Conservation (phyloP, 2,113 vertebrate species). For the Pollimyrus isidori region DNA sequence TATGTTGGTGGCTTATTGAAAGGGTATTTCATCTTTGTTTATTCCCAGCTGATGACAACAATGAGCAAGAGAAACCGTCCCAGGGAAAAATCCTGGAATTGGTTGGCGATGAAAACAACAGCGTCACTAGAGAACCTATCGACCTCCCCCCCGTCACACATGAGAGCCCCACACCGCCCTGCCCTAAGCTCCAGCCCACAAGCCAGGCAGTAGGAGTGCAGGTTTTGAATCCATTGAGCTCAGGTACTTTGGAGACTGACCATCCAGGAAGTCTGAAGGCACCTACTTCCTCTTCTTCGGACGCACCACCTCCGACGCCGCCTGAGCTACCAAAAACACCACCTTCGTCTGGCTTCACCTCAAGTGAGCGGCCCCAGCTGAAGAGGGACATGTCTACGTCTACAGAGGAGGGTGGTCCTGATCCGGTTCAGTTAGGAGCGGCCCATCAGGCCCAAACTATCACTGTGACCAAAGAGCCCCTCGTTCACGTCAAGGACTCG, state of each 20-base stretch:
- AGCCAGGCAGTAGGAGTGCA: background rate
- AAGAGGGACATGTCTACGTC: background rate
- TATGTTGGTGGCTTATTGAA: background rate
- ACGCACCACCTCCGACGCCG: background rate
- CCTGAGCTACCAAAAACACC: background rate
- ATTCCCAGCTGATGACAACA: background rate
- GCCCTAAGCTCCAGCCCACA: background rate
- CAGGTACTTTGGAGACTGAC: background rate
- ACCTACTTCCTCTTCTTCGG: background rate
- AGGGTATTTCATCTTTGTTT: background rate
- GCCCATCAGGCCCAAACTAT: background rate
- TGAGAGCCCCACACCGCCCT: no score
- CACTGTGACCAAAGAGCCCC: conserved; percentile 42
- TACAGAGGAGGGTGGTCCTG: background rate
- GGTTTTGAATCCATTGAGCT: background rate
- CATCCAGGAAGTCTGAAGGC: background rate
- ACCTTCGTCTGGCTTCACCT: background rate
- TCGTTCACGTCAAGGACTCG: conserved; percentile 55
- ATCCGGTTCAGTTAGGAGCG: conserved; percentile 9
- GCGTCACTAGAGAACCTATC: background rate
- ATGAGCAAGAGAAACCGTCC: background rate
- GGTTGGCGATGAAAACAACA: background rate
- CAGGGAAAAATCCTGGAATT: background rate
- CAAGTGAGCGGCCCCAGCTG: background rate
- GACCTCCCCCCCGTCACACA: background rate